These are phyloP conservation scores for Achatina immaculata DNA, from an alignment of 1,140 invertebrate species.

Conservation along the genomic window DNA sequence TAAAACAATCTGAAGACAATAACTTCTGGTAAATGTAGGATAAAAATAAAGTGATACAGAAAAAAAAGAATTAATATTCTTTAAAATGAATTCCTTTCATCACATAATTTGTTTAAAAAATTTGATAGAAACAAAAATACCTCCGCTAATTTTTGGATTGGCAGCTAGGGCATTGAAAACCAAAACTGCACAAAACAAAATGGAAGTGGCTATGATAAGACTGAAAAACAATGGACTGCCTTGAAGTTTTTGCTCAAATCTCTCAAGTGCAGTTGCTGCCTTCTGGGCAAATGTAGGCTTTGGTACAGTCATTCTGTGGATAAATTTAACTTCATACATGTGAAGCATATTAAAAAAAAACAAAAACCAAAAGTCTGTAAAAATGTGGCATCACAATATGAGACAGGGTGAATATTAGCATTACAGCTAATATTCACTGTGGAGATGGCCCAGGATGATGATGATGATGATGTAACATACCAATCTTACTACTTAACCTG, in stretches of 20 bases:
- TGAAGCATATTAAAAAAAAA: too few species aligned
- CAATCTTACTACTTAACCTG: too few species aligned
- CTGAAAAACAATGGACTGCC: conserved; percentile 22
- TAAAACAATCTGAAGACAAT: too few species aligned
- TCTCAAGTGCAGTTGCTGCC: background rate
- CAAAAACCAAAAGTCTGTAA: too few species aligned
- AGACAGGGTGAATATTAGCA: too few species aligned
- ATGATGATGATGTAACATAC: too few species aligned
- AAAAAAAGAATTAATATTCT: background rate
- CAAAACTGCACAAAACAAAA: conserved; percentile 2
- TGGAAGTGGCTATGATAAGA: conserved; percentile 6
- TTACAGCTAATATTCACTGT: too few species aligned
- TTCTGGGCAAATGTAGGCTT: conserved; percentile 1
- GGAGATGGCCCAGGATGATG: too few species aligned
- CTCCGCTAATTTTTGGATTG: conserved; percentile 1
- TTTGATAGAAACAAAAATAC: background rate
- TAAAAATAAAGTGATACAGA: background rate
- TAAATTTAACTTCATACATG: too few species aligned
- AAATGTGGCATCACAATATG: too few species aligned
- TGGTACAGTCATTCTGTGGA: conserved; percentile 1
- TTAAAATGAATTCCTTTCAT: background rate
- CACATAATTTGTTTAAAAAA: background rate
- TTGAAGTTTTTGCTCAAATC: background rate
- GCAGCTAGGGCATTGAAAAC: conserved; percentile 16
- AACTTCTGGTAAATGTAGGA: too few species aligned